A percentile compares a stretch with the other conserved stretches of the same genome.
These are phyloP conservation scores for Mythimna ferrago DNA, from an alignment of 2,888 invertebrate species.

Conservation along the genomic window DNA sequence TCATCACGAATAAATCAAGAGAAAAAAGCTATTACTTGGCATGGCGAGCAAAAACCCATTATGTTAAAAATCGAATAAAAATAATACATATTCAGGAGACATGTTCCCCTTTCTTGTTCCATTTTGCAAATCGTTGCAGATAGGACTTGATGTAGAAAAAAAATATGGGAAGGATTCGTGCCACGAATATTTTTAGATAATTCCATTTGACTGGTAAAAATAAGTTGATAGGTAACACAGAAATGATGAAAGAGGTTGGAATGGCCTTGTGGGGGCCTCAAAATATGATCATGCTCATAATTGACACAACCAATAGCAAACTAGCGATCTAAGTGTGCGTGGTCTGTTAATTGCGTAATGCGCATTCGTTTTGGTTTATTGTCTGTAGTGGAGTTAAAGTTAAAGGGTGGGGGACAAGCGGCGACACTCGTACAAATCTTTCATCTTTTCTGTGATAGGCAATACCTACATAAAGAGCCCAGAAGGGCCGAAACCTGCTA, in stretches of 20 bases:
- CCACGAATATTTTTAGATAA: slow-evolving; percentile 18
- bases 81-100: slow-evolving; percentile 45
- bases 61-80: slow-evolving; percentile 54
- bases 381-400: too few species aligned
- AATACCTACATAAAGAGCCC: neutral
- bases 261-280: too few species aligned
- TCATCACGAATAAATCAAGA: slow-evolving; percentile 47
- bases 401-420: too few species aligned
- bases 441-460: too few species aligned
- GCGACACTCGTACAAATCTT: too few species aligned
- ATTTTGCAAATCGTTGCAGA: slow-evolving; percentile 48
- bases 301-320: too few species aligned
- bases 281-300: too few species aligned
- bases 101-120: slow-evolving; percentile 40
- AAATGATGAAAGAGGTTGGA: too few species aligned
- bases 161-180: slow-evolving; percentile 16
- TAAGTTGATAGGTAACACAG: neutral
- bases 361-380: too few species aligned
- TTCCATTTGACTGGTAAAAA: neutral
- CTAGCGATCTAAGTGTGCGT: too few species aligned
- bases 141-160: slow-evolving; percentile 26
- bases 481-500: too few species aligned
- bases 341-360: too few species aligned
- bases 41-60: slow-evolving; percentile 55
- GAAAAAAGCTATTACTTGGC: slow-evolving; percentile 55